These are phyloP conservation scores for Tiliacea aurago DNA, from an alignment of 2,888 invertebrate species.

Conservation along the genomic window DNA sequence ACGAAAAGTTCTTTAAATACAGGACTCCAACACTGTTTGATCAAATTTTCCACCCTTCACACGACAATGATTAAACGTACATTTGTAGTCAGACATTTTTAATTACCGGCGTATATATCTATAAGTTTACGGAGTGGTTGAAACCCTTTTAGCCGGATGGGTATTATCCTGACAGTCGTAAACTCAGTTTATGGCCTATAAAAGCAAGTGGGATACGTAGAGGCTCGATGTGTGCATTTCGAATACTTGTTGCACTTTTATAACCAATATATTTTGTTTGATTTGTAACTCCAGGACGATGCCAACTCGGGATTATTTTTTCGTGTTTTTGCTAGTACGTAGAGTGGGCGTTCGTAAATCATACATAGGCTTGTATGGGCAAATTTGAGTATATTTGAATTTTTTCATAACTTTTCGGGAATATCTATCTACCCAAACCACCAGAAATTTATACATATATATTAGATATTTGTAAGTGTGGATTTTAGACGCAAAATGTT, in stretches of 20 bases:
- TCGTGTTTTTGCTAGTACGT: constrained; percentile 68
- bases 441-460: neutral
- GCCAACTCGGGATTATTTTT: constrained; percentile 76
- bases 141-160: constrained; percentile 90
- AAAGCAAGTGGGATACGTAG: constrained; percentile 88
- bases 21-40: constrained; percentile 12
- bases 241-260: constrained; percentile 90
- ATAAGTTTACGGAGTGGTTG: constrained; percentile 73
- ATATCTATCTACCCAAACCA: neutral
- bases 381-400: neutral
- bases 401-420: neutral
- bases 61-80: constrained; percentile 49
- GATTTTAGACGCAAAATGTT: neutral
- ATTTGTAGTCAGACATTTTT: constrained; percentile 80
- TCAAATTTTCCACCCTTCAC: constrained; percentile 23
- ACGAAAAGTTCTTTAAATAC: neutral
- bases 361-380: constrained; percentile 6
- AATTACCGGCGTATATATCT: constrained; percentile 78
- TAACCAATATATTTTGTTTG: constrained; percentile 90
- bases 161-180: constrained; percentile 88
- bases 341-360: constrained; percentile 27
- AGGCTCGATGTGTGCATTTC: constrained; percentile 79
- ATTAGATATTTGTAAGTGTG: neutral
- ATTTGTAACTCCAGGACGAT: constrained; percentile 87
- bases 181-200: constrained; percentile 87